Conservation (phyloP, 1,140 invertebrate genomes). For the Heliconius congener region DNA sequence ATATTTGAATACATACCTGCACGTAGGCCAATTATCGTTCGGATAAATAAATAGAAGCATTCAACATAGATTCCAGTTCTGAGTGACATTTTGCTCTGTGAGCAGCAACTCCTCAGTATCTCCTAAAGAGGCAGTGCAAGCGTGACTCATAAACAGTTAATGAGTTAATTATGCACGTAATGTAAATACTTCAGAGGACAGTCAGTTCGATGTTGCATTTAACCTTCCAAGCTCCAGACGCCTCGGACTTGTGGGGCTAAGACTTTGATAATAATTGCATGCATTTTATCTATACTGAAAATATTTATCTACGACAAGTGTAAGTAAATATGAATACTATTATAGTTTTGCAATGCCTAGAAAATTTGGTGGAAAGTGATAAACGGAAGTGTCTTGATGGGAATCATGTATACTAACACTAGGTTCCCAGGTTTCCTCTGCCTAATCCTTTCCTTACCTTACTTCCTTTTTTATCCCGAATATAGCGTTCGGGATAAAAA, state of each 20-base stretch:
- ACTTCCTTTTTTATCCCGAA: too few species aligned
- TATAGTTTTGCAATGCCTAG: too few species aligned
- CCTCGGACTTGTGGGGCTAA: background rate
- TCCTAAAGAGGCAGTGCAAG: conserved; percentile 19
- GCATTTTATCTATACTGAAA: too few species aligned
- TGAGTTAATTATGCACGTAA: conserved; percentile 34
- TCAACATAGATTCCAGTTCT: background rate
- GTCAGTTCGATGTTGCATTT: conserved; percentile 3
- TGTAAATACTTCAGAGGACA: conserved; percentile 28
- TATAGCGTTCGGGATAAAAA: too few species aligned
- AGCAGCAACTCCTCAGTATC: background rate
- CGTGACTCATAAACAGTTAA: conserved; percentile 34
- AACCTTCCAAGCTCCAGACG: background rate
- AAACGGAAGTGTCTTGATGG: too few species aligned
- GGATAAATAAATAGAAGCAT: background rate
- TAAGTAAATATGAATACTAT: too few species aligned
- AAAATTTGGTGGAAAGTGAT: too few species aligned
- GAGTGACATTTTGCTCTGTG: background rate
- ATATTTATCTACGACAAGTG: too few species aligned
- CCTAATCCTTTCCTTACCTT: too few species aligned
- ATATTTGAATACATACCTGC: background rate
- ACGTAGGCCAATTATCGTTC: too few species aligned
- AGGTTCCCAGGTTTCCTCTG: too few species aligned
- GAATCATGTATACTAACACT: too few species aligned
- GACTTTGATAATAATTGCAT: background rate